These are phyloP conservation scores for Girardinichthys multiradiatus DNA, from an alignment of 2,113 vertebrate genomes.

Conservation along the genomic window DNA sequence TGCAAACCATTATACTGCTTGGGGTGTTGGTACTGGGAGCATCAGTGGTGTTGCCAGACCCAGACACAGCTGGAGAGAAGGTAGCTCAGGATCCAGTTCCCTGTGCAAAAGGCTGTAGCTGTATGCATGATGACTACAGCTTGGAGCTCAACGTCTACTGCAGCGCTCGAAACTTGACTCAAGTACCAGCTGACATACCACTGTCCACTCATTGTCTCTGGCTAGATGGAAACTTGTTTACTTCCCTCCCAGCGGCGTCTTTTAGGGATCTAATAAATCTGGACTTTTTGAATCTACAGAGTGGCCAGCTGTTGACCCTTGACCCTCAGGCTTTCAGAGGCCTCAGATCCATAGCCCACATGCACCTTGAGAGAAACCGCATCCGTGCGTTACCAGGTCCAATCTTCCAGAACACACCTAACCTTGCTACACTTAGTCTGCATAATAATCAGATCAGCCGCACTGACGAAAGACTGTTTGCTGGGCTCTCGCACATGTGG, in stretches of 20 bases:
- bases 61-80: conserved; percentile 58
- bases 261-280: conserved; percentile 86
- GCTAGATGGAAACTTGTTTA: conserved; percentile 91
- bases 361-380: conserved; percentile 90
- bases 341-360: conserved; percentile 83
- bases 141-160: conserved; percentile 91
- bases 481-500: conserved; percentile 90
- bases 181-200: conserved; percentile 82
- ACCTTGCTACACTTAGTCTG: conserved; percentile 89
- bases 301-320: conserved; percentile 80
- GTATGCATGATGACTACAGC: conserved; percentile 84
- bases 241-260: conserved; percentile 75
- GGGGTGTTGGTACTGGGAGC: conserved; percentile 74
- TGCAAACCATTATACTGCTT: conserved; percentile 73
- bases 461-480: conserved; percentile 89
- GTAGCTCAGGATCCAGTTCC: conserved; percentile 58
- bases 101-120: conserved; percentile 87
- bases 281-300: conserved; percentile 93
- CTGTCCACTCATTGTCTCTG: conserved; percentile 83
- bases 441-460: conserved; percentile 88
- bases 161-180: conserved; percentile 86
- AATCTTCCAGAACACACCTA: conserved; percentile 86
- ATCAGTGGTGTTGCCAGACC: conserved; percentile 69
- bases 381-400: conserved; percentile 80
- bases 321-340: conserved; percentile 88